These are phyloP conservation scores for Pteruthius melanotis DNA, from an alignment of 2,113 vertebrate genomes.

Conservation along the genomic window DNA sequence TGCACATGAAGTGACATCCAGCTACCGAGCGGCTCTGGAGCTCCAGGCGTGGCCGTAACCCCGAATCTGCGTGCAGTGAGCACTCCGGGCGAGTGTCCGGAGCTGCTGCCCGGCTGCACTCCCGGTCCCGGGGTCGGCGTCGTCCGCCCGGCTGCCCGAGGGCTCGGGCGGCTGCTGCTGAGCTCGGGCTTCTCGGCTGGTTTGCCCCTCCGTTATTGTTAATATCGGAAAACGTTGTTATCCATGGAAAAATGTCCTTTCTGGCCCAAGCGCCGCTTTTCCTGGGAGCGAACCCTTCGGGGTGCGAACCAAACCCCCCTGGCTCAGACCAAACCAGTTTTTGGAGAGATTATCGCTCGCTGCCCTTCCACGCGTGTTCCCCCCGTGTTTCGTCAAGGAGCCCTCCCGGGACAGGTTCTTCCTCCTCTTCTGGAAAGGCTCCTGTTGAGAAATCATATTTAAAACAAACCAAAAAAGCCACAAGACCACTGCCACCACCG, in stretches of 20 bases:
- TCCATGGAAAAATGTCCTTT: background rate
- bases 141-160: background rate
- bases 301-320: background rate
- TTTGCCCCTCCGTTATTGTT: too few species aligned
- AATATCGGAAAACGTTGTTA: fast-evolving
- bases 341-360: background rate
- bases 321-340: background rate
- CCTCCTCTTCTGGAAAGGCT: background rate
- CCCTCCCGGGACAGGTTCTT: background rate
- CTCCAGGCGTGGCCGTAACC: fast-evolving
- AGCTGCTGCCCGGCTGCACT: background rate
- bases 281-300: background rate
- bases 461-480: background rate
- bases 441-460: background rate
- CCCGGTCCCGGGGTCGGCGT: background rate
- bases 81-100: background rate
- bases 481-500: background rate
- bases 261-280: background rate
- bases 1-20: fast-evolving
- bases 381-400: background rate
- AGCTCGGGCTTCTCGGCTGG: fast-evolving
- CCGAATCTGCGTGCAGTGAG: fast-evolving
- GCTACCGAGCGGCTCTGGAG: background rate
- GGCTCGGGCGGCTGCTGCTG: background rate
- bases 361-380: background rate